phyloP scores from a whole-genome alignment of 2,888 invertebrate species.

The Minunthozetes semirufus region DNA sequence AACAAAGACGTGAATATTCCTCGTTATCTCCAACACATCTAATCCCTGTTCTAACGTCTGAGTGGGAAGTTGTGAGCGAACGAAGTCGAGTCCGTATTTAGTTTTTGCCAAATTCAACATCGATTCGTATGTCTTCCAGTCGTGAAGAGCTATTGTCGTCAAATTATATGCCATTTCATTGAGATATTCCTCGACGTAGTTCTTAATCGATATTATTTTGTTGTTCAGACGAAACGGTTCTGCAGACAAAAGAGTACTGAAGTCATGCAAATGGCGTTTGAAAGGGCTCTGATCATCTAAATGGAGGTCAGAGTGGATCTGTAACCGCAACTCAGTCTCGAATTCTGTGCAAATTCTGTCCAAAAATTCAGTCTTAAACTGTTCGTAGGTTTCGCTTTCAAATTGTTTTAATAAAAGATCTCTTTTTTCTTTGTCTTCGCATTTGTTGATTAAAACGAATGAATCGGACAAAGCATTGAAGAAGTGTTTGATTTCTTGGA shows the following conservation, averaged over 20 bases:
- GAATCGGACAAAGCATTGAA: slow-evolving; percentile 34
- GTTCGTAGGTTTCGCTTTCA: slow-evolving; percentile 18
- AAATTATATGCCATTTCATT: slow-evolving; percentile 93
- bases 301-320: slow-evolving; percentile 84
- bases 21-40: slow-evolving; percentile 93
- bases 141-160: slow-evolving; percentile 91
- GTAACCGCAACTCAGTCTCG: slow-evolving; percentile 84
- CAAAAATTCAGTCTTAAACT: slow-evolving; percentile 36
- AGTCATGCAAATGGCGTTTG: slow-evolving; percentile 59
- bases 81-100: slow-evolving; percentile 69
- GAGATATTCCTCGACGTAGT: slow-evolving; percentile 77
- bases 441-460: slow-evolving; percentile 25
- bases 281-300: slow-evolving; percentile 61
- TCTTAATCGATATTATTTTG: slow-evolving; percentile 59
- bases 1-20: slow-evolving; percentile 90
- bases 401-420: slow-evolving; percentile 8
- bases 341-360: slow-evolving; percentile 73
- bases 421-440: slow-evolving; percentile 27
- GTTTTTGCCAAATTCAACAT: slow-evolving; percentile 87
- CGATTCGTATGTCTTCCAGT: slow-evolving; percentile 94
- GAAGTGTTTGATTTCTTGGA: slow-evolving; percentile 37
- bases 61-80: slow-evolving; percentile 89
- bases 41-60: slow-evolving; percentile 95
- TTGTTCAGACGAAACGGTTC: slow-evolving; percentile 55
- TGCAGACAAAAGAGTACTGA: slow-evolving; percentile 57